Evolutionary conservation across 2,888 invertebrate species (phyloP).

Genomic region (Blomia tropicalis): DNA sequence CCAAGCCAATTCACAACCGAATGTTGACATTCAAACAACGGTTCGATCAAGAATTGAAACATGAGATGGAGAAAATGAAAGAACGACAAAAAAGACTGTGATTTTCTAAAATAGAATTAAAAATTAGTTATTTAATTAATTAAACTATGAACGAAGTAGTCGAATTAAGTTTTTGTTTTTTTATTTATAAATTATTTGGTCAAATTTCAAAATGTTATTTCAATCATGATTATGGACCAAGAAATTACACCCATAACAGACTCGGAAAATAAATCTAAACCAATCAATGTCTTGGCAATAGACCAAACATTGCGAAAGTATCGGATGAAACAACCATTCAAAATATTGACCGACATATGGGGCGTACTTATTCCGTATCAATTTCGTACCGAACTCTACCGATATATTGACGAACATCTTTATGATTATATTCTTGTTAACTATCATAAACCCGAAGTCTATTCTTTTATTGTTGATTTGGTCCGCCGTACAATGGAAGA

Average conservation of each 20-base stretch:
- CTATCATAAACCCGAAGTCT: not conserved
- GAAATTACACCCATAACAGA: too few species aligned
- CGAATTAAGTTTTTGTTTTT: too few species aligned
- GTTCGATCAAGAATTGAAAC: not conserved
- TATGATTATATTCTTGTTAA: not conserved
- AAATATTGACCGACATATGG: conserved; percentile 8
- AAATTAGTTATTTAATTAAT: too few species aligned
- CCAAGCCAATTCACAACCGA: not conserved
- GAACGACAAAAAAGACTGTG: not conserved
- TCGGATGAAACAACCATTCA: conserved; percentile 4
- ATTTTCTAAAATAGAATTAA: too few species aligned
- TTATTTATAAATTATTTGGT: too few species aligned
- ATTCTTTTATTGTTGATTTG: not conserved
- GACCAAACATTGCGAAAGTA: too few species aligned
- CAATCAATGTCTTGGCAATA: too few species aligned
- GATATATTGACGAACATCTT: not conserved
- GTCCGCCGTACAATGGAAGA: not conserved
- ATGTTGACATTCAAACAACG: conserved; percentile 1
- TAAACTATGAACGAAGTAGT: too few species aligned
- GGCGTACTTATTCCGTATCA: not conserved
- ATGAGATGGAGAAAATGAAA: not conserved
- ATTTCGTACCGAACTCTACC: not conserved
- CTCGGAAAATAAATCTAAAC: too few species aligned
- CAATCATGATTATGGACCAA: too few species aligned
- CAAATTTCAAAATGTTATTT: too few species aligned